phyloP scores from a whole-genome alignment of 2,113 vertebrate genomes.

The Cercocebus atys region DNA sequence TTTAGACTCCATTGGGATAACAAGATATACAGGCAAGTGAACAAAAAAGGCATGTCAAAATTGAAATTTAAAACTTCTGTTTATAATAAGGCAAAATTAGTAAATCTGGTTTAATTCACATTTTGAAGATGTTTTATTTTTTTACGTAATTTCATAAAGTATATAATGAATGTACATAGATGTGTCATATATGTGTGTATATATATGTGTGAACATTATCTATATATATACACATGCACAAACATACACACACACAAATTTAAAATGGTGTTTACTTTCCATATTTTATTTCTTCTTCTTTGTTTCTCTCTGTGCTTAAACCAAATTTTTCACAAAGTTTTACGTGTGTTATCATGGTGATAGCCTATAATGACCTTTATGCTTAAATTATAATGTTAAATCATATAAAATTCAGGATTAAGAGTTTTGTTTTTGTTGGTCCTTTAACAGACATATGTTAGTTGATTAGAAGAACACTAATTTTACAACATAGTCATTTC shows the following conservation, averaged over 20 bases:
- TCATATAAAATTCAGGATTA: neutral
- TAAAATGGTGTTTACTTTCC: neutral
- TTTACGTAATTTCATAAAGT: neutral
- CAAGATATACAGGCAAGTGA: neutral
- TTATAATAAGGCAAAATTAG: neutral
- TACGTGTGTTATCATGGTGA: neutral
- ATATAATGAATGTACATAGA: neutral
- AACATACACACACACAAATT: neutral
- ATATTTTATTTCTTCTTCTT: neutral
- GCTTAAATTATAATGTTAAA: neutral
- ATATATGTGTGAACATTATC: accelerated
- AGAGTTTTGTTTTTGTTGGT: neutral
- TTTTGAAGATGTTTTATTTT: neutral
- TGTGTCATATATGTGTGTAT: neutral
- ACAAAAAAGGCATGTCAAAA: neutral
- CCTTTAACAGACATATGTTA: neutral
- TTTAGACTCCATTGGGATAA: neutral
- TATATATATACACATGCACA: neutral
- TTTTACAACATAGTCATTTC: neutral
- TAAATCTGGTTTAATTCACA: neutral
- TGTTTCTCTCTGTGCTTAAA: neutral
- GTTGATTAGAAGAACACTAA: neutral
- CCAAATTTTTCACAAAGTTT: neutral
- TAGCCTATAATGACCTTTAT: neutral
- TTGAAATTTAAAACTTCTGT: neutral